These are phyloP conservation scores for Urocynchramus pylzowi DNA, from an alignment of 2,113 vertebrate genomes.

Conservation along the genomic window DNA sequence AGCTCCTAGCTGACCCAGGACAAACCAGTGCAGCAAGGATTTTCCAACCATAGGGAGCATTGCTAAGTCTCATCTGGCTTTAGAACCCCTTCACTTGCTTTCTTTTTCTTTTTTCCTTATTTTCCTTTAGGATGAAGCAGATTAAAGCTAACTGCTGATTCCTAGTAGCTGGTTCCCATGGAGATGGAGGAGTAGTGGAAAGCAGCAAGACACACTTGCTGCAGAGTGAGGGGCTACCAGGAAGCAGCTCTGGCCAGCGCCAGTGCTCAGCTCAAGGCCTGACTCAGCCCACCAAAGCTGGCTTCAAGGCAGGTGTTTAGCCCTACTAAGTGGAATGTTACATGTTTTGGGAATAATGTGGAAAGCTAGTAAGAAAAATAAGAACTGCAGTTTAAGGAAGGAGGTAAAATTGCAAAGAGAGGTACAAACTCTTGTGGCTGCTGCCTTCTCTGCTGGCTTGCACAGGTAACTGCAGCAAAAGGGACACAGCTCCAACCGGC, in stretches of 20 bases:
- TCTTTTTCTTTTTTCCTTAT: neutral
- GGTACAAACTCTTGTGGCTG: neutral
- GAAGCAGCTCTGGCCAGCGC: neutral
- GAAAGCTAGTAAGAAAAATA: neutral
- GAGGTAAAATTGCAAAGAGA: neutral
- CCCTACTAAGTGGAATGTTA: neutral
- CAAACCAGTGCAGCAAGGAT: neutral
- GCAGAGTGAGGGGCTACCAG: neutral
- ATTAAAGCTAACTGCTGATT: neutral
- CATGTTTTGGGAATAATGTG: neutral
- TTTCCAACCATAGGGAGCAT: neutral
- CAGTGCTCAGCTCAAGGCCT: neutral
- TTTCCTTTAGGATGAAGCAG: neutral
- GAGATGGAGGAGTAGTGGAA: neutral
- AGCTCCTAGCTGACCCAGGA: neutral
- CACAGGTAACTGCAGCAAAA: neutral
- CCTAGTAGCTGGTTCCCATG: neutral
- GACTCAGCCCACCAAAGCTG: neutral
- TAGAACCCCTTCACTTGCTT: neutral
- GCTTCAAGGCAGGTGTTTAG: neutral
- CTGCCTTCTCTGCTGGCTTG: neutral
- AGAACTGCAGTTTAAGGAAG: neutral
- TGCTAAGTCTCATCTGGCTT: neutral
- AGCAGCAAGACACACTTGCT: rapidly evolving
- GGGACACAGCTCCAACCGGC: rapidly evolving